Evolutionary conservation across 2,797 vertebrate genomes (phyloP).

Genomic region (Saxicola maurus): DNA sequence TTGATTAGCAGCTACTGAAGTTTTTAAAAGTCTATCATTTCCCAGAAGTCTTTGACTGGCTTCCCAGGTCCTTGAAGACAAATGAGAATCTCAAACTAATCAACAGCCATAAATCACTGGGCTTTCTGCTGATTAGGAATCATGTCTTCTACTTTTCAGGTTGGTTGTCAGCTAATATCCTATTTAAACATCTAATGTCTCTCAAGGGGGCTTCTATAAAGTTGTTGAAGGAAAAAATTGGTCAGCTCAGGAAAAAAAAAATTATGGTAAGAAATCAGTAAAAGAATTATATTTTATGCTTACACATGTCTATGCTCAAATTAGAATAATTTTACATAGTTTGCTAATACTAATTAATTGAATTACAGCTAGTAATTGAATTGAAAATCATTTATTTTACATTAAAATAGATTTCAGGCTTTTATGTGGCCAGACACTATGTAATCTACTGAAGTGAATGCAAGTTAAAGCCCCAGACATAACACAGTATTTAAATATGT

Average conservation of each 20-base stretch:
- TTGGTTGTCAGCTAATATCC: constrained; percentile 42
- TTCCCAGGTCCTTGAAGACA: constrained; percentile 59
- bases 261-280: not conserved
- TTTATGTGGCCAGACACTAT: not conserved
- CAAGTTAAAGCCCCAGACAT: constrained; percentile 2
- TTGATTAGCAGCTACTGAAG: constrained; percentile 48
- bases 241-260: not conserved
- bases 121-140: constrained; percentile 55
- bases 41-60: constrained; percentile 53
- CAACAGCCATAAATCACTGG: constrained; percentile 61
- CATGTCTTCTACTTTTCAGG: constrained; percentile 39
- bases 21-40: constrained; percentile 58
- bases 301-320: not conserved
- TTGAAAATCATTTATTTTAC: not conserved
- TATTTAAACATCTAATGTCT: constrained; percentile 33
- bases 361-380: not conserved
- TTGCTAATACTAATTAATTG: not conserved
- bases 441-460: not conserved
- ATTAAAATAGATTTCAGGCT: not conserved
- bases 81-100: constrained; percentile 58
- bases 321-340: not conserved
- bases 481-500: constrained; percentile 53
- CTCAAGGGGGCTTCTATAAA: constrained; percentile 5
- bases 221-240: not conserved
- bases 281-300: not conserved